These are phyloP conservation scores for human DNA, from an alignment of 2,113 vertebrate species.

Conservation along the genomic window GRCh38 chr14:90837501-90838000, in stretches of 20 bases:
- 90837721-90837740: too few species aligned
- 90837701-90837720: background rate
- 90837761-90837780: background rate
- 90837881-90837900: too few species aligned
- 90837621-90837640: background rate
- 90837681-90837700: background rate
- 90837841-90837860: too few species aligned
- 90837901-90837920: too few species aligned
- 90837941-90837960: too few species aligned
- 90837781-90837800: background rate
- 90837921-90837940: too few species aligned
- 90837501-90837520: background rate
- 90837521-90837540: background rate
- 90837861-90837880: too few species aligned
- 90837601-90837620: background rate
- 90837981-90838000: too few species aligned
- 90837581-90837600: background rate
- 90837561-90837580: background rate
- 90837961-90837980: too few species aligned
- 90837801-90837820: too few species aligned
- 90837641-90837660: background rate
- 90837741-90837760: background rate
- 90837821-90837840: too few species aligned
- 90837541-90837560: rapidly evolving
- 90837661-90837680: background rate